Base-by-base conservation (phyloP, 2,113 vertebrate species). In the Phoxinus phoxinus region DNA sequence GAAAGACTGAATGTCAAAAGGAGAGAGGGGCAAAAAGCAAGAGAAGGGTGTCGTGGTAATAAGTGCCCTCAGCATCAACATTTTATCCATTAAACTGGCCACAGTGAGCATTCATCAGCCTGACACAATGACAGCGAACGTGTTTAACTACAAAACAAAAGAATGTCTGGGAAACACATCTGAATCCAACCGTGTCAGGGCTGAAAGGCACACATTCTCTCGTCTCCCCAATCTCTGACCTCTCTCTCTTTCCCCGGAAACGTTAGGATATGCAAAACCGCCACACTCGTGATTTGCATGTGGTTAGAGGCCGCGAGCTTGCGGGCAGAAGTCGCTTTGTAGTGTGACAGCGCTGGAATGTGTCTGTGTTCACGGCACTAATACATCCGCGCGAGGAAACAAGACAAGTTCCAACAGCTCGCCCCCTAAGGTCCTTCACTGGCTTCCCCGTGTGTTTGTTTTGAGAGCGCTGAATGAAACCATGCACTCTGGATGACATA, bases 341-440 rank as follows among this genome's bases (percentile, higher is more conserved):
- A 81, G 77, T 41, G 56, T n/a, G 37, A 79, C 21, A 21, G 23
- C 21, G 59, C 77, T 88, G 85, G 85, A 69, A 85, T 88, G 87
- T 81, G 83, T 61, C 76, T 86, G 58, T 88, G 73, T 90, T 76
- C 85, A 85, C 75, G 44, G 44, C 74, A 81, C 71, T 89, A 73
- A 87, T 88, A 81, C 81, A 73, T 79, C 74, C 41, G 51, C 48
- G 25, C 19, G 46, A 63, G 76, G 46, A 86, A 82, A 56, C 44
- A 35, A 67, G 89, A 48, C 88, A 74, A 85, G 89, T 88, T 63
- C 59, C 83, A 87, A 90, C 89, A 80, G 58, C 83, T 88, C 32
- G 71, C 32, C 56, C 83, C 23, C 63, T 56, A 32, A 25, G 51
- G 69, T 41, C 71, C 15, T 67, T 87, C 75, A 85, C 84, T 86